These are phyloP conservation scores for Tholera decimalis DNA, from an alignment of 2,888 invertebrate genomes.

Conservation along the genomic window DNA sequence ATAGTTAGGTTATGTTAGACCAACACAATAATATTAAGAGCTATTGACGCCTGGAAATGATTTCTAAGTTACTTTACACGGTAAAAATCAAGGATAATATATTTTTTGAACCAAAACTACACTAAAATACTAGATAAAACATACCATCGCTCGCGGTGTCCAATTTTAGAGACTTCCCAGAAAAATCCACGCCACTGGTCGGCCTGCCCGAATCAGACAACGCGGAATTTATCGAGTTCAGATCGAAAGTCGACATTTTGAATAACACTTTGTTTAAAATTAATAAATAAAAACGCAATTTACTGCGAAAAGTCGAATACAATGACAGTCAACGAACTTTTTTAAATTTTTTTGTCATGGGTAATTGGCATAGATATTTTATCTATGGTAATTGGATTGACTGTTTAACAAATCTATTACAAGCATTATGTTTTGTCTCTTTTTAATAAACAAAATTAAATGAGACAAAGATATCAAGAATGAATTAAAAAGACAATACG, in stretches of 20 bases:
- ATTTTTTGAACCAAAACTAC: background rate
- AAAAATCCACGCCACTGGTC: slow-evolving; percentile 94
- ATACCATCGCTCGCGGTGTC: slow-evolving; percentile 95
- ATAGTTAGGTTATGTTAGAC: slow-evolving; percentile 49
- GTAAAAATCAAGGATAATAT: background rate
- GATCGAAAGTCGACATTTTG: slow-evolving; percentile 89
- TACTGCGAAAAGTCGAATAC: slow-evolving; percentile 65
- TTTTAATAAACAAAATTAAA: slow-evolving; percentile 4
- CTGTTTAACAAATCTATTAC: background rate
- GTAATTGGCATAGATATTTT: too few species aligned
- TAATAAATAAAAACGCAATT: slow-evolving; percentile 65
- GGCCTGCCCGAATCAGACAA: slow-evolving; percentile 85
- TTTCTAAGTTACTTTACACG: background rate
- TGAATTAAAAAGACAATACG: background rate
- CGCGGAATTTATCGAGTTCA: slow-evolving; percentile 90
- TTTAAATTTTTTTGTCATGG: slow-evolving; percentile 72
- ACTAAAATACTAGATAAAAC: background rate
- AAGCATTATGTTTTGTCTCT: slow-evolving; percentile 35
- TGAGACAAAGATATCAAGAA: slow-evolving; percentile 29
- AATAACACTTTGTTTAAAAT: slow-evolving; percentile 37
- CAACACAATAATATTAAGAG: background rate
- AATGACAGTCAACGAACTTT: slow-evolving; percentile 77
- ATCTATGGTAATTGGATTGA: too few species aligned
- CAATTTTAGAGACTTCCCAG: slow-evolving; percentile 95
- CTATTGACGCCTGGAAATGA: background rate